These are phyloP conservation scores for Tylochromis polylepis DNA, from an alignment of 2,113 vertebrate species.

Conservation along the genomic window DNA sequence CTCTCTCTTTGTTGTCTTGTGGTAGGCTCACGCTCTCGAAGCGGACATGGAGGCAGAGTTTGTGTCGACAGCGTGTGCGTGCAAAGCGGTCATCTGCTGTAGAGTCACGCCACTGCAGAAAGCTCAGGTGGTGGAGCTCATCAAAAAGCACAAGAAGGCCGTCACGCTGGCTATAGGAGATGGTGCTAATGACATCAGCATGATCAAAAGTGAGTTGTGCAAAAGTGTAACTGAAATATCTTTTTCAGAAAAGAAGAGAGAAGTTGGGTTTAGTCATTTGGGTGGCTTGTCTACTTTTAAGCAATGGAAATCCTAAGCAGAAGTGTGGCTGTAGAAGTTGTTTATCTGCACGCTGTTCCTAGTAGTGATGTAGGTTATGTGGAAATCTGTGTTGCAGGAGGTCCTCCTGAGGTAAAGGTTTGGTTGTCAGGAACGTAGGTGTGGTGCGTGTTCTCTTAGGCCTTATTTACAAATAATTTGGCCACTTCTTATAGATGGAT, in stretches of 20 bases:
- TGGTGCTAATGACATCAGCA: constrained; percentile 92
- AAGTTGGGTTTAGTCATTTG: not conserved
- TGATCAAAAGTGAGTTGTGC: constrained; percentile 90
- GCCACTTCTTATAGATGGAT: not conserved
- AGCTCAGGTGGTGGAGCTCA: constrained; percentile 92
- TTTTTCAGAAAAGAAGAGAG: not conserved
- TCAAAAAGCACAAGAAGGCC: constrained; percentile 91
- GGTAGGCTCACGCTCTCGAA: constrained; percentile 88
- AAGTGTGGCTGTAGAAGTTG: not conserved
- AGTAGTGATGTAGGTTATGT: not conserved
- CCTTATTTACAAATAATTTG: not conserved
- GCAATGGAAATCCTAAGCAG: constrained; percentile 21
- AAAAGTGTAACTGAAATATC: not conserved
- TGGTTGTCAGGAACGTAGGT: not conserved
- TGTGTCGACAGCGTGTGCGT: constrained; percentile 84
- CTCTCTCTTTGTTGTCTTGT: not conserved
- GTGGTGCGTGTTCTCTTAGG: not conserved
- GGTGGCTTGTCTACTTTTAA: not conserved
- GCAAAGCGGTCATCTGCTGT: constrained; percentile 93
- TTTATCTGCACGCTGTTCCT: not conserved
- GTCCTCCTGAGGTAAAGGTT: not conserved
- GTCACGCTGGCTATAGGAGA: constrained; percentile 93
- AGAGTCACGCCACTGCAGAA: constrained; percentile 92
- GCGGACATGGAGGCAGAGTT: constrained; percentile 94
- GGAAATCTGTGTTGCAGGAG: constrained; percentile 14